Evolutionary conservation across 2,113 vertebrate species (phyloP).

Genomic region (Cromileptes altivelis): DNA sequence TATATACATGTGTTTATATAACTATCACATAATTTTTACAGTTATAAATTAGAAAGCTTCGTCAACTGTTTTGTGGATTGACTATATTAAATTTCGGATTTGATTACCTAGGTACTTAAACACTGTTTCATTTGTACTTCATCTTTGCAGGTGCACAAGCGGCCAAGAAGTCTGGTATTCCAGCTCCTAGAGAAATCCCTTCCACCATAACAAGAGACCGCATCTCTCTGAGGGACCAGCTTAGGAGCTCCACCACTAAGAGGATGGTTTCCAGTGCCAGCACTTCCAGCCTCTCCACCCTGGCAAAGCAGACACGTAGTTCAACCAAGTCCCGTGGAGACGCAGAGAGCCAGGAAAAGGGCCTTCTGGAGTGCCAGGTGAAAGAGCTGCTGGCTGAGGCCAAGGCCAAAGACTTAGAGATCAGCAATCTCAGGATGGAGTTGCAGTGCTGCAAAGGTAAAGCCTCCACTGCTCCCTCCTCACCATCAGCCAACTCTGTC

Average conservation of each 20-base stretch:
- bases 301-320: constrained; percentile 88
- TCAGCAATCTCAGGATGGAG: constrained; percentile 92
- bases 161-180: constrained; percentile 93
- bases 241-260: constrained; percentile 80
- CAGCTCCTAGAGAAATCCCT: constrained; percentile 90
- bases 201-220: constrained; percentile 88
- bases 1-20: too few species aligned
- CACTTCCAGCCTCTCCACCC: constrained; percentile 89
- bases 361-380: constrained; percentile 91
- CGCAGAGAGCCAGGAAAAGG: constrained; percentile 86
- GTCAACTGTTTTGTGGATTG: not conserved
- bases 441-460: constrained; percentile 90
- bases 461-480: constrained; percentile 69
- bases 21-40: not conserved
- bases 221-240: constrained; percentile 86
- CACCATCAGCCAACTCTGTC: constrained; percentile 65
- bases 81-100: not conserved
- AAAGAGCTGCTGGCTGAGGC: constrained; percentile 95
- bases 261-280: constrained; percentile 91
- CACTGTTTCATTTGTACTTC: not conserved
- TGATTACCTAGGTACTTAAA: not conserved
- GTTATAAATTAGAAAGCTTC: not conserved
- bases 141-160: constrained; percentile 84
- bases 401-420: constrained; percentile 95
- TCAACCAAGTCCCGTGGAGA: constrained; percentile 88